Evolutionary conservation across 1,140 invertebrate species (phyloP).

Genomic region (Sycophila sp.): DNA sequence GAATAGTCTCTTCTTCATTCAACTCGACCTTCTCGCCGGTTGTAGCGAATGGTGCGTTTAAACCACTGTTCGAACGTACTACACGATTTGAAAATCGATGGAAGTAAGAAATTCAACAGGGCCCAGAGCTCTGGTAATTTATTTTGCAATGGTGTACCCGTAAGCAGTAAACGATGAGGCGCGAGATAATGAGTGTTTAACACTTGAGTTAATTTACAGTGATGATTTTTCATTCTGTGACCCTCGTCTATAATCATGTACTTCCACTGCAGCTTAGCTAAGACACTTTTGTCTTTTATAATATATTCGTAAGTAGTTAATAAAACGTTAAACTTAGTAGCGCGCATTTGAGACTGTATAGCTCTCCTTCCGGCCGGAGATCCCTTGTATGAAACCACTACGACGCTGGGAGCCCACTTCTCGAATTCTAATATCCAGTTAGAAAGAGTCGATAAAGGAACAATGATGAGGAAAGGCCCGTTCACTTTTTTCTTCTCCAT

Average conservation of each 20-base stretch:
- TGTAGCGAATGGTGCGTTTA: constrained; percentile 98
- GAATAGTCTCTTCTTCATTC: constrained; percentile 99
- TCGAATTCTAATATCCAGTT: constrained; percentile 99
- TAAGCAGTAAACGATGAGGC: constrained; percentile 92
- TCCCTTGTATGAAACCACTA: constrained; percentile 94
- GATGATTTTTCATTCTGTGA: constrained; percentile 99
- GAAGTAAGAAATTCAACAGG: constrained; percentile 96
- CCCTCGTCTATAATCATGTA: constrained; percentile 99
- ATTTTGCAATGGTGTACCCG: constrained; percentile 97
- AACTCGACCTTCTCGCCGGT: constrained; percentile 98
- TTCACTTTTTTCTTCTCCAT: constrained; percentile 99
- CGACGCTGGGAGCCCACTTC: constrained; percentile 97
- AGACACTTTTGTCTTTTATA: constrained; percentile 96
- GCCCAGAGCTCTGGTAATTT: constrained; percentile 98
- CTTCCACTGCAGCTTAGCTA: constrained; percentile 97
- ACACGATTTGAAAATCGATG: constrained; percentile 98
- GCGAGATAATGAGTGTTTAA: constrained; percentile 97
- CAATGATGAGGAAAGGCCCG: constrained; percentile 97
- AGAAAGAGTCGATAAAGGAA: constrained; percentile 95
- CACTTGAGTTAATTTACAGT: constrained; percentile 97
- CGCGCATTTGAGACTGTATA: constrained; percentile 89
- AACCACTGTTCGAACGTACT: constrained; percentile 99
- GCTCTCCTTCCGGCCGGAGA: constrained; percentile 86
- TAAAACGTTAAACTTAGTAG: constrained; percentile 96
- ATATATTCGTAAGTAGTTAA: constrained; percentile 99